Base-by-base conservation (phyloP, 2,113 vertebrate species). In the Coryphaenoides rupestris region DNA sequence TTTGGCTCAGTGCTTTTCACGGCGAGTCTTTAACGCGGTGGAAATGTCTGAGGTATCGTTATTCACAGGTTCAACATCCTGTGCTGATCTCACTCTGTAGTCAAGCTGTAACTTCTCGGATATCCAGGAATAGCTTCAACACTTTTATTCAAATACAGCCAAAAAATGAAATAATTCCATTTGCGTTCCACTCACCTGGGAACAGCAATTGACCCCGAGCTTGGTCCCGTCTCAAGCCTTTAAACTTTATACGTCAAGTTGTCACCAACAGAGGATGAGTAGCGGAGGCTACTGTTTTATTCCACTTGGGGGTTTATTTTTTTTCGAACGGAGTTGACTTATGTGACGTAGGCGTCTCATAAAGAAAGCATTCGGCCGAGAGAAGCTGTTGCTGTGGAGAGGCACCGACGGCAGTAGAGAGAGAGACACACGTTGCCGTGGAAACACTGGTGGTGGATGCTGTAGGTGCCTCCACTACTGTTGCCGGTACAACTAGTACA, bases 221-320 rank as follows among this genome's bases (percentile, higher is more conserved):
- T 45, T 12, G 24, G 14, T 19, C 24, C 5, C 56, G 28, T 58
- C 56, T 58, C 16, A 19, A 33, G 56, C 5, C 56, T 33, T 58
- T 33, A 19, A 58, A n/a, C n/a, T 28, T 58, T 58, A 47, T 24
- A 7, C 40, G 26, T 57, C 24, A 65, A 21, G 9, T 23, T 45
- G 45, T 50, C 64, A 66, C 46, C 46, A 58, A 45, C 58, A 28
- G 45, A 15, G 5, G 21, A 58, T 49, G 19, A 66, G 19, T 50
- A 33, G 21, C 46, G 50, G 64, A 65, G 33, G 63, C 55, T 65
- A 19, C 33, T 46, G 62, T 23, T 56, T 56, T 54, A 40, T 63
- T 58, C 66, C 63, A 76, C 62, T 55, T n/a, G n/a, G 55, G 50
- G 1, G 28, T 54, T 49, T 45, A 5, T 45, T 50, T 50, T 50